Conservation (phyloP, 2,113 vertebrate genomes). For the Eulemur macaco region DNA sequence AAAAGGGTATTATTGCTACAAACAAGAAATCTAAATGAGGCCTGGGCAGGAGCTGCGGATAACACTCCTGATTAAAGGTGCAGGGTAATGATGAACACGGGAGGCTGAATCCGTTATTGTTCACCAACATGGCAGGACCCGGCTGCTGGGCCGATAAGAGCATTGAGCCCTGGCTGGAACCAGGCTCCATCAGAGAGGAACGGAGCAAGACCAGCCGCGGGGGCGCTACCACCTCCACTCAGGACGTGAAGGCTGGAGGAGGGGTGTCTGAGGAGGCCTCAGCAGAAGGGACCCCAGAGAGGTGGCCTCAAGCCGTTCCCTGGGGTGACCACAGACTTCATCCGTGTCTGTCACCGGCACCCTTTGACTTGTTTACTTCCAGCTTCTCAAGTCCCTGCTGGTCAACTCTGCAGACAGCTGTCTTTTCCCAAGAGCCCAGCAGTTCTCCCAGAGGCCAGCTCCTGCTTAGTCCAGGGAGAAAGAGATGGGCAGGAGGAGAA, state of each 20-base stretch:
- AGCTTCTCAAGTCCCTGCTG: background rate
- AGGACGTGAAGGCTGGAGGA: background rate
- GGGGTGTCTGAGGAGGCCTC: background rate
- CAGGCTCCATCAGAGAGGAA: rapidly evolving
- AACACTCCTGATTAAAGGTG: constrained; percentile 81
- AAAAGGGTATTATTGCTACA: constrained; percentile 84
- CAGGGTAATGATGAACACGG: constrained; percentile 65
- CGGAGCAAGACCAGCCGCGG: rapidly evolving
- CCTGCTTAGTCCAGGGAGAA: background rate
- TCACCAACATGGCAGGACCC: constrained; percentile 60
- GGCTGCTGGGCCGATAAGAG: background rate
- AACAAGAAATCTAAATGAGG: constrained; percentile 84
- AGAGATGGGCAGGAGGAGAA: background rate
- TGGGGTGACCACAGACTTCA: background rate
- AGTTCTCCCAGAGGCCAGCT: background rate
- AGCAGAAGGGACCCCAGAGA: background rate
- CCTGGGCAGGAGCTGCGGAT: constrained; percentile 71
- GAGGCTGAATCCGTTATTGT: constrained; percentile 50
- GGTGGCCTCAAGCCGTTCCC: background rate
- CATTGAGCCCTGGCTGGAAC: rapidly evolving
- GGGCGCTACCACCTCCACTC: background rate
- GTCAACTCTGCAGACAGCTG: background rate
- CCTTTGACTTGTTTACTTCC: background rate
- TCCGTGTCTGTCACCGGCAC: background rate
- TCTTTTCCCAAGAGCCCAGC: background rate